These are phyloP conservation scores for Coptodon rendalli DNA, from an alignment of 2,113 vertebrate genomes.

Conservation along the genomic window DNA sequence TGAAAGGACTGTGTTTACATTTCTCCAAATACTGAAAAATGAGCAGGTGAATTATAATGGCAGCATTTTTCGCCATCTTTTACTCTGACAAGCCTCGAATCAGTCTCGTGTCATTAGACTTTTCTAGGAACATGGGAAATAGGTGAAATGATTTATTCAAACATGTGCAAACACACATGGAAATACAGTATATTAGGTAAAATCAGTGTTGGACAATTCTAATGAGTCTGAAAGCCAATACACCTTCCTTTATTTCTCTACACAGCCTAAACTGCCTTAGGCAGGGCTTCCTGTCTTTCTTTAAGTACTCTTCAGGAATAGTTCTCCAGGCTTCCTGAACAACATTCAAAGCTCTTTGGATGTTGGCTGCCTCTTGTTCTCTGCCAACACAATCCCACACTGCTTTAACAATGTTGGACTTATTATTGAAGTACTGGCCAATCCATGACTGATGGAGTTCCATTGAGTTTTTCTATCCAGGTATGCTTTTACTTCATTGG, in stretches of 20 bases:
- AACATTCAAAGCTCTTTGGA: background rate
- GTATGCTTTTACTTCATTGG: background rate
- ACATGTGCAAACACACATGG: background rate
- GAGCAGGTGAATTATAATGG: background rate
- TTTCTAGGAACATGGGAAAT: background rate
- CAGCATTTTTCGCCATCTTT: background rate
- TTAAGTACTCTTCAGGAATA: background rate
- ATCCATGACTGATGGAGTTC: background rate
- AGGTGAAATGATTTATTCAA: background rate
- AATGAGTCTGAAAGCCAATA: background rate
- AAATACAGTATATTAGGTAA: background rate
- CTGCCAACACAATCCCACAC: background rate
- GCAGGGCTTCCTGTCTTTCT: accelerated
- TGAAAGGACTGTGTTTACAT: background rate
- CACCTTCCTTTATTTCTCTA: accelerated
- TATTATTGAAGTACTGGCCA: background rate
- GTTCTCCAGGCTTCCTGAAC: background rate
- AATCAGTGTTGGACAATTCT: background rate
- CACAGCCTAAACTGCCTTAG: background rate
- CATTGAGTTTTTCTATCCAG: background rate
- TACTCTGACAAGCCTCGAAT: background rate
- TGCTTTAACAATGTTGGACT: background rate
- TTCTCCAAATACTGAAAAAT: accelerated
- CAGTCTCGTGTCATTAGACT: background rate
- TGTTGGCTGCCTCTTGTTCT: background rate